A percentile compares a stretch with the other conserved stretches of the same genome.
Conservation (phyloP, 1,140 invertebrate genomes). For the Drosophila azteca region DNA sequence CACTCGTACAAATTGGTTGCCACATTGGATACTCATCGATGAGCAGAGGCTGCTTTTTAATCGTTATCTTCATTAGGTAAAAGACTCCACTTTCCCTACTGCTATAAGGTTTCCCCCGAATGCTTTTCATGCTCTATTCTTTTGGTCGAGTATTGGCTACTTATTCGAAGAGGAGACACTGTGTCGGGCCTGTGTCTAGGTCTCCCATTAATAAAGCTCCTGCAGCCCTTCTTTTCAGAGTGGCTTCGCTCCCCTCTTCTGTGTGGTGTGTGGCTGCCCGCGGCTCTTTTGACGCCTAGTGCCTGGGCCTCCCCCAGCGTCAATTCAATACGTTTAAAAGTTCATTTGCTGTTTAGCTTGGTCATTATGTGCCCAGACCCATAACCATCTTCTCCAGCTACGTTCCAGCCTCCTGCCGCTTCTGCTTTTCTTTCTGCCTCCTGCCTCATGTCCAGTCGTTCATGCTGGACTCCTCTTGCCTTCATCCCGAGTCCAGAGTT, state of each 20-base stretch:
- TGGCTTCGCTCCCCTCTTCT: background rate
- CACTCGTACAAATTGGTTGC: no score
- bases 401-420: background rate
- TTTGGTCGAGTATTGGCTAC: conserved; percentile 5
- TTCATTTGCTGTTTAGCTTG: conserved; percentile 80
- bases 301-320: conserved; percentile 39
- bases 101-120: no score
- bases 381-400: conserved; percentile 48
- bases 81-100: background rate
- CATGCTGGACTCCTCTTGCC: no score
- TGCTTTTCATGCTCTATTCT: background rate
- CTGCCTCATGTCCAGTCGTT: conserved; percentile 1
- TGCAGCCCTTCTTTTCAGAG: background rate
- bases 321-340: conserved; percentile 81
- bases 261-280: conserved; percentile 6
- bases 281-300: conserved; percentile 53
- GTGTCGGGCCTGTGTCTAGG: conserved; percentile 12
- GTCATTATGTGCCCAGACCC: conserved; percentile 74
- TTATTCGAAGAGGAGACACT: conserved; percentile 22
- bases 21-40: no score
- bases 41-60: no score
- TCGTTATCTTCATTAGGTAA: no score
- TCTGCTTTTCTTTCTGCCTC: background rate
- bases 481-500: conserved; percentile 13
- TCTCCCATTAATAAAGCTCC: conserved; percentile 34